Percentiles rank a stretch among this genome's conserved stretches.
Evolutionary conservation across 2,888 invertebrate species (phyloP).

Genomic region (Calameuta pallipes): DNA sequence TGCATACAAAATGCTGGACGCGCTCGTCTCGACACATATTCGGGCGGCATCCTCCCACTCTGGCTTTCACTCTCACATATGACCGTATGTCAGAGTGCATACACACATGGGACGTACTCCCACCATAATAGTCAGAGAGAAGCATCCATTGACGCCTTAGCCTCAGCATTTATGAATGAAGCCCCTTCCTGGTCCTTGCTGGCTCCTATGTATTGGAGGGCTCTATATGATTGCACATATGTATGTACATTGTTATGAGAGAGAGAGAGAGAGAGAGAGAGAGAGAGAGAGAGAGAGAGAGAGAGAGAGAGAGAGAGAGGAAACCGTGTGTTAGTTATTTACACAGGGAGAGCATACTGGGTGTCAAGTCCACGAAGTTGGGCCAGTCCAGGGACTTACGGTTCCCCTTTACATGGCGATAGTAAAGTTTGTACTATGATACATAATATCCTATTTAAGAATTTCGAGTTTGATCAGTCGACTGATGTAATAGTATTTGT

Average conservation of each 20-base stretch:
- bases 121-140: background rate
- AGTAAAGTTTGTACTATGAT: background rate
- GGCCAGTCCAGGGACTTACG: background rate
- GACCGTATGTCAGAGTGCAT: background rate
- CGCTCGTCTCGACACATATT: background rate
- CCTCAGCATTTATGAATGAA: slow-evolving; percentile 61
- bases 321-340: background rate
- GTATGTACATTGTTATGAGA: background rate
- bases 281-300: too few species aligned
- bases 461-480: background rate
- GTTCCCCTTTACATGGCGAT: background rate
- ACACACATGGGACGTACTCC: background rate
- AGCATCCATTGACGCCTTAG: slow-evolving; percentile 63
- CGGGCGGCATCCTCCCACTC: background rate
- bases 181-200: slow-evolving; percentile 24
- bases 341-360: background rate
- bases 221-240: background rate
- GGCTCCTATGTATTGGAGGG: background rate
- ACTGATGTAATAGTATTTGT: background rate
- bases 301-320: too few species aligned
- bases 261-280: too few species aligned
- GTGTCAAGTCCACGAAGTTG: background rate
- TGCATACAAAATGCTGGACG: background rate
- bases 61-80: background rate
- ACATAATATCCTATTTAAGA: background rate